Evolutionary conservation across 2,888 invertebrate species (phyloP).

Genomic region (Tanytarsus gracilentus): DNA sequence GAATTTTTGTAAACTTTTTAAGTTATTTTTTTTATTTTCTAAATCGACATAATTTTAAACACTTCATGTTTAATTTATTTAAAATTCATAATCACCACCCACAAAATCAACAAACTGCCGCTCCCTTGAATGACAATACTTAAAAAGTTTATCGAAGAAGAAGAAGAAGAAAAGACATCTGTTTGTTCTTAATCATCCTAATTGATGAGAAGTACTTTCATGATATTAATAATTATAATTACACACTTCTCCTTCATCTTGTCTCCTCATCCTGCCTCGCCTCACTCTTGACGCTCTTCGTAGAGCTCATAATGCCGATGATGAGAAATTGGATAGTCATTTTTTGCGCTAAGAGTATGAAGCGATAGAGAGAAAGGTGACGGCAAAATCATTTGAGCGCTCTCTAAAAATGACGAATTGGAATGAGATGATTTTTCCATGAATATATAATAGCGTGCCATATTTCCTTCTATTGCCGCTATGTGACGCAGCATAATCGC

Average conservation of each 20-base stretch:
- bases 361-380: background rate
- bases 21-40: no score
- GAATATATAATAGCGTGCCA: conserved; percentile 6
- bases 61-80: no score
- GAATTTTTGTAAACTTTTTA: no score
- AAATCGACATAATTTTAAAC: no score
- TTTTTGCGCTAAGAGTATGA: no score
- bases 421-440: conserved; percentile 10
- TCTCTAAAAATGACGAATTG: conserved; percentile 1
- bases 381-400: background rate
- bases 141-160: no score
- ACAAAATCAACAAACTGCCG: no score
- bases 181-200: conserved; percentile 28
- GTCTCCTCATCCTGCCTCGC: background rate
- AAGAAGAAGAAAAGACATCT: background rate
- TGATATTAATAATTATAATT: conserved; percentile 23
- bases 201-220: conserved; percentile 20
- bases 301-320: background rate
- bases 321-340: conserved; percentile 14
- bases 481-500: conserved; percentile 9
- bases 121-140: no score
- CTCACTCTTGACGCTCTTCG: background rate
- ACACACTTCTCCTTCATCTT: background rate
- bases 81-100: no score
- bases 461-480: conserved; percentile 4